Percentiles rank a stretch among this genome's conserved stretches.
These are phyloP conservation scores for Leptogaster cylindrica DNA, from an alignment of 2,888 invertebrate genomes.

Conservation along the genomic window DNA sequence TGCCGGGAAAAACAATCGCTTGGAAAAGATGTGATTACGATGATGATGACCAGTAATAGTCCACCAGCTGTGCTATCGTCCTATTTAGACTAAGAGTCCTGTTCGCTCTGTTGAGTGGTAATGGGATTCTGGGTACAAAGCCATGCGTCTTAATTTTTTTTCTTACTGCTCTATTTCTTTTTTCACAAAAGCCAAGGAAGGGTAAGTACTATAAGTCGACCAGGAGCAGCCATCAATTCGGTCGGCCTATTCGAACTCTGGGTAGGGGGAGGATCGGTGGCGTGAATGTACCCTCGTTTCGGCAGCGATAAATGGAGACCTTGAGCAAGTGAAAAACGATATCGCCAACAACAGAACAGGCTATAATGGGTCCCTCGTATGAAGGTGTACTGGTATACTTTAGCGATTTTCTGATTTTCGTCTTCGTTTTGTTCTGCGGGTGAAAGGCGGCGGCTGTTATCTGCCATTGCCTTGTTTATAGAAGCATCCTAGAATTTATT, in stretches of 20 bases:
- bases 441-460: conserved; percentile 3
- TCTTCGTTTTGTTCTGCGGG: no score
- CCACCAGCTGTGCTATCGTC: not conserved
- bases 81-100: not conserved
- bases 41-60: conserved; percentile 12
- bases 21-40: conserved; percentile 20
- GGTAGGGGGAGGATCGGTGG: not conserved
- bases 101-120: no score
- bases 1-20: conserved; percentile 10
- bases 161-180: not conserved
- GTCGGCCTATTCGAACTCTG: not conserved
- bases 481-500: conserved; percentile 27
- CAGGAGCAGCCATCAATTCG: not conserved
- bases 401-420: conserved; percentile 24
- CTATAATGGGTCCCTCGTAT: not conserved
- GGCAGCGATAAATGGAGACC: not conserved
- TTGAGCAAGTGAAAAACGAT: not conserved
- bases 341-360: conserved; percentile 3
- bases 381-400: conserved; percentile 34
- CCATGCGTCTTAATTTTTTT: not conserved
- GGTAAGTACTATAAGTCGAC: not conserved
- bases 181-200: not conserved
- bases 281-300: not conserved
- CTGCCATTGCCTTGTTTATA: conserved; percentile 34
- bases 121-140: not conserved